Evolutionary conservation across 1,140 invertebrate species (phyloP).

Genomic region (Chironomus tepperi): DNA sequence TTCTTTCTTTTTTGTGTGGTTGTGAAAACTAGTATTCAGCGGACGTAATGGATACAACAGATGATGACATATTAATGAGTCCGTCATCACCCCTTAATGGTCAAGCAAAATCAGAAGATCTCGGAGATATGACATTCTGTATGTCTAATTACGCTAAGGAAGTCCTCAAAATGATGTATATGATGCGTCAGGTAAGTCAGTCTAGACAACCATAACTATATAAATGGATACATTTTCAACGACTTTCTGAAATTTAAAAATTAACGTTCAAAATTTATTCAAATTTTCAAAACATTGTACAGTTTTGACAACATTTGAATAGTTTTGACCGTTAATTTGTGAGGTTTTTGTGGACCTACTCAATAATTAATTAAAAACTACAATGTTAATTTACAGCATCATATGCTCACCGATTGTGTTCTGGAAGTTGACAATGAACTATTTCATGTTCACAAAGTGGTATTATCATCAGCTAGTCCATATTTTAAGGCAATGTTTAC

Average conservation of each 20-base stretch:
- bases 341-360: no score
- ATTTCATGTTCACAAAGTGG: constrained; percentile 84
- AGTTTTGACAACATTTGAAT: no score
- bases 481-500: constrained; percentile 97
- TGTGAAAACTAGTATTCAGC: neutral
- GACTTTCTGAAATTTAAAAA: no score
- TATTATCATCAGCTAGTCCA: constrained; percentile 85
- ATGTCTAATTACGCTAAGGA: constrained; percentile 78
- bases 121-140: constrained; percentile 77
- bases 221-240: no score
- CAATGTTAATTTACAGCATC: constrained; percentile 46
- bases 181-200: constrained; percentile 55
- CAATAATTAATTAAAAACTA: neutral
- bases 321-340: no score
- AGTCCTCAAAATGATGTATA: constrained; percentile 80
- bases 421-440: constrained; percentile 74
- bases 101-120: constrained; percentile 44
- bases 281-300: no score
- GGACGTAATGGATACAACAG: neutral
- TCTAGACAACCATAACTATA: no score
- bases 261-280: no score
- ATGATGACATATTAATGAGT: constrained; percentile 17
- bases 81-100: neutral
- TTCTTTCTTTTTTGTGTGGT: no score
- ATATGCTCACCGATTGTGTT: constrained; percentile 83